Evolutionary conservation across 2,888 invertebrate species (phyloP).

Genomic region (Euspilapteryx auroguttella): DNA sequence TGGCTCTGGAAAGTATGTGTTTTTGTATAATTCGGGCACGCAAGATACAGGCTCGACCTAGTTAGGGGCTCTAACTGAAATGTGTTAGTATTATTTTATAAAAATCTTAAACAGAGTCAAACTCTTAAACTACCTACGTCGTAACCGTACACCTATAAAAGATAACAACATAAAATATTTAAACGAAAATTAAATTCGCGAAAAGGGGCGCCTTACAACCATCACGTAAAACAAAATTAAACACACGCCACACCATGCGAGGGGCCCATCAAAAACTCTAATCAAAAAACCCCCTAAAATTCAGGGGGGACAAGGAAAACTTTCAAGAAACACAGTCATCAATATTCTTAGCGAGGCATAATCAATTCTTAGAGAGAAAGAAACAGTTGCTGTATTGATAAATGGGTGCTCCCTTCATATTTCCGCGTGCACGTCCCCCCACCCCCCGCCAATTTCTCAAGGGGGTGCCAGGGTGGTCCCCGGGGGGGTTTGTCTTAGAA

Average conservation of each 20-base stretch:
- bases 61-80: no score
- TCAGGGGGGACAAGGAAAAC: conserved; percentile 19
- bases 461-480: conserved; percentile 16
- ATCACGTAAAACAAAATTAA: background rate
- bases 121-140: no score
- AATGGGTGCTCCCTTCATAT: conserved; percentile 60
- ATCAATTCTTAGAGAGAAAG: conserved; percentile 60
- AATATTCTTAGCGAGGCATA: conserved; percentile 58
- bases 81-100: no score
- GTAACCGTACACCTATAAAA: background rate
- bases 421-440: conserved; percentile 33
- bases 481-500: conserved; percentile 40
- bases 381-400: conserved; percentile 57
- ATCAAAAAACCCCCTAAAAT: no score
- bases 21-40: no score
- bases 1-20: no score
- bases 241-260: background rate
- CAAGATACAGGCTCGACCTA: no score
- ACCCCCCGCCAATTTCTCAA: conserved; percentile 6
- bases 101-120: no score
- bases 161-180: background rate
- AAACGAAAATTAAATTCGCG: background rate
- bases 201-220: background rate
- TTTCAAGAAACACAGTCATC: conserved; percentile 34
- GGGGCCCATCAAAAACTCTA: conserved; percentile 41